A percentile compares a stretch with the other conserved stretches of the same genome.
Evolutionary conservation across 2,797 vertebrate species (phyloP).

Genomic region (Cynodonichthys magdalenae): DNA sequence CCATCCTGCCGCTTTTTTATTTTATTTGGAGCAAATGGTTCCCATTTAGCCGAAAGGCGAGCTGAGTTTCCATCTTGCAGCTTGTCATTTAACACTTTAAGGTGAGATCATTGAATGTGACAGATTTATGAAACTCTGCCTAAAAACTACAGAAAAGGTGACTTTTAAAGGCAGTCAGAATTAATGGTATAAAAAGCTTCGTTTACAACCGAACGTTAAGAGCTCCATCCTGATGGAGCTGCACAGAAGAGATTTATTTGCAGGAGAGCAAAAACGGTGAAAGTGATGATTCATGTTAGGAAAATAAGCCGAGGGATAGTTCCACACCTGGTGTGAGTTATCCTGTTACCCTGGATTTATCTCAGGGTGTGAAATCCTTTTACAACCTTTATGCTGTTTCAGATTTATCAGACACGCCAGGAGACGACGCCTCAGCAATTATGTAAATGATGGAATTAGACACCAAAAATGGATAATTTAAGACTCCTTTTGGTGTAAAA

Average conservation of each 20-base stretch:
- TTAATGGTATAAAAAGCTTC: constrained; percentile 3
- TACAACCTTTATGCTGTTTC: constrained; percentile 31
- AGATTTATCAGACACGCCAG: constrained; percentile 23
- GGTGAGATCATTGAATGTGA: constrained; percentile 10
- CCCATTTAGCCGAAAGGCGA: constrained; percentile 1
- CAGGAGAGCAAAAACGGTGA: not conserved
- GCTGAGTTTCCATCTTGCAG: constrained; percentile 19
- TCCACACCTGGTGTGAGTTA: constrained; percentile 24
- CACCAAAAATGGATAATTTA: constrained; percentile 19
- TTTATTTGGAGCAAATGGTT: constrained; percentile 6
- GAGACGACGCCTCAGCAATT: constrained; percentile 43
- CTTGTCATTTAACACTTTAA: constrained; percentile 11
- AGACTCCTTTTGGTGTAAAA: constrained; percentile 20
- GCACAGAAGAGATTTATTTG: not conserved
- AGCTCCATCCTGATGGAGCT: not conserved
- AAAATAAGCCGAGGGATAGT: constrained; percentile 42
- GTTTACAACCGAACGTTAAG: constrained; percentile 17
- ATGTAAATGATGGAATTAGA: constrained; percentile 59
- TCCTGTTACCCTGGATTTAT: constrained; percentile 36
- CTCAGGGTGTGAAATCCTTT: constrained; percentile 39
- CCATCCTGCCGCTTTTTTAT: constrained; percentile 1
- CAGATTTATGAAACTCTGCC: constrained; percentile 16
- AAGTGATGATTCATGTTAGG: constrained; percentile 32
- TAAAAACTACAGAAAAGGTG: constrained; percentile 15
- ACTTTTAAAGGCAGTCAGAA: constrained; percentile 18